Evolutionary conservation across 2,888 invertebrate species (phyloP).

Genomic region (Tipula helvola): DNA sequence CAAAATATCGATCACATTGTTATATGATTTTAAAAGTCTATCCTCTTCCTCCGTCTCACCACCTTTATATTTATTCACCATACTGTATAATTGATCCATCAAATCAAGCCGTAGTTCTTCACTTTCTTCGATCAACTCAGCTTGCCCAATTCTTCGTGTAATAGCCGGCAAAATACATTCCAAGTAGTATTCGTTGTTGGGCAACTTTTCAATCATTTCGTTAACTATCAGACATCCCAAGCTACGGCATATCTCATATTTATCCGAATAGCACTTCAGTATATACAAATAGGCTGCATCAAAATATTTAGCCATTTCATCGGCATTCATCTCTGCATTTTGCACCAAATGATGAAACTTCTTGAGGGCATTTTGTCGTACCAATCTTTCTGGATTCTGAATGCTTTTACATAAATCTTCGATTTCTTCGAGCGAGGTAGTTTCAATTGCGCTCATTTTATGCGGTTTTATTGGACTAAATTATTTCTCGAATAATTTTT

Average conservation of each 20-base stretch:
- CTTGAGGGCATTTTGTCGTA: conserved; percentile 18
- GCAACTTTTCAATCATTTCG: conserved; percentile 35
- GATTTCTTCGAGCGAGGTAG: conserved; percentile 11
- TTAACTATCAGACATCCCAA: conserved; percentile 24
- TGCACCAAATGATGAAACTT: conserved; percentile 17
- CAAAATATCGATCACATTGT: conserved; percentile 59
- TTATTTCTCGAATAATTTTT: not conserved
- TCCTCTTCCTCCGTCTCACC: conserved; percentile 42
- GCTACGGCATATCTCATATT: conserved; percentile 30
- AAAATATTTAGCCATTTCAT: conserved; percentile 20
- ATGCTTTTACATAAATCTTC: conserved; percentile 16
- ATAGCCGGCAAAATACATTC: conserved; percentile 64
- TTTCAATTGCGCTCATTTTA: not conserved
- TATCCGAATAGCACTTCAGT: conserved; percentile 31
- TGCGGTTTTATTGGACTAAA: not conserved
- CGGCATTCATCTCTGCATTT: not conserved
- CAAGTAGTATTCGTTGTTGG: conserved; percentile 57
- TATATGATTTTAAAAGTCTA: conserved; percentile 22
- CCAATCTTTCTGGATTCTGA: conserved; percentile 18
- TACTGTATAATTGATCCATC: conserved; percentile 48
- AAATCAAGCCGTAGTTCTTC: conserved; percentile 73
- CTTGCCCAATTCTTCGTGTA: conserved; percentile 61
- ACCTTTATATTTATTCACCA: conserved; percentile 51
- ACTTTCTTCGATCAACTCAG: conserved; percentile 52
- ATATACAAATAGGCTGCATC: conserved; percentile 30